Evolutionary conservation across 2,888 invertebrate genomes (phyloP).

Genomic region (Toxonevra muliebris): DNA sequence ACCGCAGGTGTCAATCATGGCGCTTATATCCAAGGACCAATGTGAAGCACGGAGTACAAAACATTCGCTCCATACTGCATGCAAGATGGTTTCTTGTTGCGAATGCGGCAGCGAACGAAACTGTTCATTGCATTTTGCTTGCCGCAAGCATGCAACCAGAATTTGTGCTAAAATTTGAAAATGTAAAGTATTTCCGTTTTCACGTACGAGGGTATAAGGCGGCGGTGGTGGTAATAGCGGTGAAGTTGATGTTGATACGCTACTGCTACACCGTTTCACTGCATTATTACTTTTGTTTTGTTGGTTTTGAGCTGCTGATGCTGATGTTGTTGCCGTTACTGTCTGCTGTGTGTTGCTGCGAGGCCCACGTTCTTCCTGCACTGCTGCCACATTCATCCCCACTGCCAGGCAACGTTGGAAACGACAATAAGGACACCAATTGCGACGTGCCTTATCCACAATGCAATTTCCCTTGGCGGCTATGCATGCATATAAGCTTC

Average conservation of each 20-base stretch:
- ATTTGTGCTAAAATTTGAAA: constrained; percentile 72
- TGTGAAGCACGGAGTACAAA: constrained; percentile 70
- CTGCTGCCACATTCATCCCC: constrained; percentile 82
- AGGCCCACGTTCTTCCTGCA: constrained; percentile 86
- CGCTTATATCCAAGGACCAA: constrained; percentile 68
- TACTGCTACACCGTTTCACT: constrained; percentile 7
- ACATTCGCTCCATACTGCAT: constrained; percentile 69
- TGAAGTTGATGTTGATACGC: constrained; percentile 7
- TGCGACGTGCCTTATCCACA: constrained; percentile 82
- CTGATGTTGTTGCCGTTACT: neutral
- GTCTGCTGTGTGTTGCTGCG: constrained; percentile 55
- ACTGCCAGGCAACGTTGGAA: constrained; percentile 80
- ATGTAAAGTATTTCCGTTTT: constrained; percentile 53
- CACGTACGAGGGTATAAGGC: neutral
- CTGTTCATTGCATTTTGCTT: constrained; percentile 68
- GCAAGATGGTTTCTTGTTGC: constrained; percentile 70
- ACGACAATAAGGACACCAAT: constrained; percentile 89
- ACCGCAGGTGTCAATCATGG: constrained; percentile 58
- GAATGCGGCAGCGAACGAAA: constrained; percentile 66
- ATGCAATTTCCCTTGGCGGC: constrained; percentile 78
- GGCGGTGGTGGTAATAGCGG: neutral
- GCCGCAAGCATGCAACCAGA: constrained; percentile 68
- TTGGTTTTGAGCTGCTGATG: neutral
- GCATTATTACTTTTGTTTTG: constrained; percentile 17
- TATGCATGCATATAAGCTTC: constrained; percentile 80